Evolutionary conservation across 2,113 vertebrate species (phyloP).

Genomic region (Nothocercus julius): DNA sequence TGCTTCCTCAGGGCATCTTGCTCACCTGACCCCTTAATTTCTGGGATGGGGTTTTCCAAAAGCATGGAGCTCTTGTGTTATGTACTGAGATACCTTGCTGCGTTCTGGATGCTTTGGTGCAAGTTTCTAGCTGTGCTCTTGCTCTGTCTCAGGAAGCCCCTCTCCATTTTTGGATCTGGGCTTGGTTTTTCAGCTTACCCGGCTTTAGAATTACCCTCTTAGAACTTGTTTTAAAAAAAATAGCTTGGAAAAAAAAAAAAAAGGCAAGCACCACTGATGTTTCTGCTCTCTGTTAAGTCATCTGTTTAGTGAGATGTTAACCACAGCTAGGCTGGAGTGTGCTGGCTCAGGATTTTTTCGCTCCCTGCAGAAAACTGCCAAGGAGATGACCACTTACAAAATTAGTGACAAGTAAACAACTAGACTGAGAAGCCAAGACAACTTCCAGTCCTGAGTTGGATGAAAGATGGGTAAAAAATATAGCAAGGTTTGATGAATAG

Average conservation of each 20-base stretch:
- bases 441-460: neutral
- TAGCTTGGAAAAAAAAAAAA: neutral
- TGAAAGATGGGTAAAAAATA: neutral
- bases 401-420: neutral
- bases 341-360: slow-evolving; percentile 47
- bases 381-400: neutral
- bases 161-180: neutral
- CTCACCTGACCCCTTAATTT: neutral
- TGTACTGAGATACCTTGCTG: neutral
- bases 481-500: neutral
- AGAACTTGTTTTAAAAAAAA: slow-evolving; percentile 9
- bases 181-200: neutral
- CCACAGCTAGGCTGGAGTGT: neutral
- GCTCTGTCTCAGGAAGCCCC: neutral
- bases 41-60: neutral
- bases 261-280: neutral
- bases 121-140: neutral
- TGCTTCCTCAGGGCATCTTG: neutral
- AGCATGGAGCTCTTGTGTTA: neutral
- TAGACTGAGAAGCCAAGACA: neutral
- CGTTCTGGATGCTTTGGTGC: neutral
- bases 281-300: neutral
- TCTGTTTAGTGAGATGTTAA: neutral
- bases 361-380: neutral
- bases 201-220: neutral